A percentile compares a stretch with the other conserved stretches of the same genome.
These are phyloP conservation scores for Trichonephila clavata DNA, from an alignment of 1,140 invertebrate genomes.

Conservation along the genomic window DNA sequence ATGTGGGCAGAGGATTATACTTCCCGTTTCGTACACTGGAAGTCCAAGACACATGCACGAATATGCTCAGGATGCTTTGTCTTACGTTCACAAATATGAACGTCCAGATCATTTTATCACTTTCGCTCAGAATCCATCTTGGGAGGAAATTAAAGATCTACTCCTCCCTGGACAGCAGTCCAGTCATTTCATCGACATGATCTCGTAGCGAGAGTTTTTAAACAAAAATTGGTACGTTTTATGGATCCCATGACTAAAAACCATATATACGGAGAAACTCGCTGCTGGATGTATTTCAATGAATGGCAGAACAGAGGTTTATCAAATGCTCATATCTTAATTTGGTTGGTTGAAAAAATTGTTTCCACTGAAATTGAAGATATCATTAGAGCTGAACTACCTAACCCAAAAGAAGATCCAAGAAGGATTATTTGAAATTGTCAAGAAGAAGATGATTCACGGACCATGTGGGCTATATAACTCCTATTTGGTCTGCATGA, in stretches of 20 bases:
- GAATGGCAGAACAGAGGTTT: too few species aligned
- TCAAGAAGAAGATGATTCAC: background rate
- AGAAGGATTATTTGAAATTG: background rate
- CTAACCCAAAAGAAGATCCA: background rate
- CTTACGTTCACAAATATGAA: too few species aligned
- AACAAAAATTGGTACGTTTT: background rate
- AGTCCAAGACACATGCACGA: conserved; percentile 80
- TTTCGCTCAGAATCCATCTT: background rate
- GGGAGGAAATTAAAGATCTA: background rate
- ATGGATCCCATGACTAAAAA: background rate
- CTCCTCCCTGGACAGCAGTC: background rate
- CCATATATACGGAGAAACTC: background rate
- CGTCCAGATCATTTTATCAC: conserved; percentile 78
- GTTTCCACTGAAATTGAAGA: conserved; percentile 77
- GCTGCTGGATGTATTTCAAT: background rate
- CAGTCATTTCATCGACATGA: too few species aligned
- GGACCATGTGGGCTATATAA: background rate
- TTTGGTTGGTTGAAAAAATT: conserved; percentile 78
- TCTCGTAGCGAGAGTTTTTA: background rate
- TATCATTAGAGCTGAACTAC: background rate
- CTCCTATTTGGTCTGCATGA: background rate
- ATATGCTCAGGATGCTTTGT: conserved; percentile 81
- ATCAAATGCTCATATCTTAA: too few species aligned
- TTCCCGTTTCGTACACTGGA: conserved; percentile 77
- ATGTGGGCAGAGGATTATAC: too few species aligned